Conservation (phyloP, 2,113 vertebrate genomes). For the Phocoena sinus region DNA sequence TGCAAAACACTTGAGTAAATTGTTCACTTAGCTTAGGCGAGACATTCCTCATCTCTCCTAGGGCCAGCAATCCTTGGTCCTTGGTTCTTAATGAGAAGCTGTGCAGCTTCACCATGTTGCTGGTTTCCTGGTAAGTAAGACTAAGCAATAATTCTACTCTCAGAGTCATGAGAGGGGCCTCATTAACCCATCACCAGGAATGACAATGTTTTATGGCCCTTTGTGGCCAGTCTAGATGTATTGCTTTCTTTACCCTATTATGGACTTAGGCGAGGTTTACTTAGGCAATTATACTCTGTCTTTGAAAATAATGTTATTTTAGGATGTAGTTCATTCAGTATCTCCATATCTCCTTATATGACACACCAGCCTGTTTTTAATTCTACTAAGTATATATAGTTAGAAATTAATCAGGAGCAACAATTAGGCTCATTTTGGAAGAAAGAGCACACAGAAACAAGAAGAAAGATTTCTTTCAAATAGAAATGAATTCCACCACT, state of each 20-base stretch:
- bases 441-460: background rate
- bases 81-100: background rate
- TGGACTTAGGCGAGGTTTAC: background rate
- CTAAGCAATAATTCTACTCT: background rate
- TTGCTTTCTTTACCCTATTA: background rate
- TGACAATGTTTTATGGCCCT: background rate
- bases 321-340: background rate
- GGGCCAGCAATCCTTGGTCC: too few species aligned
- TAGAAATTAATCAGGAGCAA: slow-evolving; percentile 18
- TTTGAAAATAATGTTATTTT: background rate
- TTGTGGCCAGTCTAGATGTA: background rate
- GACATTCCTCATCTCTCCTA: background rate
- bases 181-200: accelerated
- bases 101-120: background rate
- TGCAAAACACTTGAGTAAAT: background rate
- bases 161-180: background rate
- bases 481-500: background rate
- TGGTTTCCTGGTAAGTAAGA: background rate
- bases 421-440: background rate
- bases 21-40: background rate
- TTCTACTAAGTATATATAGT: background rate
- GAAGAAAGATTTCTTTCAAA: background rate
- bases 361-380: background rate
- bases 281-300: background rate
- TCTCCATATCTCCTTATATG: background rate